Evolutionary conservation across 1,140 invertebrate genomes (phyloP), one percentile per base, ranked within the genome.

Genomic region (Nautilus pompilius): DNA sequence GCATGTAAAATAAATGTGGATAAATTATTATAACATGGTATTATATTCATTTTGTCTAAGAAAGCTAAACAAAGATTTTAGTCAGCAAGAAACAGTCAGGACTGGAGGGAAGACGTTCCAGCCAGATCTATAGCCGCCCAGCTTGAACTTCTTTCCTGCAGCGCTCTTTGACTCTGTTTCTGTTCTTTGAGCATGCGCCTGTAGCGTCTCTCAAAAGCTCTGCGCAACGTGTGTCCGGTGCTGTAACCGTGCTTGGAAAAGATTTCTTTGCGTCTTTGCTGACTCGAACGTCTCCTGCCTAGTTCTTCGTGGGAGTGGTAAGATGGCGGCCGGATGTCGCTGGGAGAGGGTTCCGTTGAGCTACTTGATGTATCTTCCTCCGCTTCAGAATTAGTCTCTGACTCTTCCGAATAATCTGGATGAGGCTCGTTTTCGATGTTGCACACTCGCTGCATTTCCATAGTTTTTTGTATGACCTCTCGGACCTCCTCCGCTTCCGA

Each of bases 361-460:
- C 58, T 24, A 15, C 60, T 59, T 15, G 67, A 72, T 15, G 53
- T 30, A 33, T 34, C 53, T 29, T 66, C 60, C n/a, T 65, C 63
- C 30, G 69, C 72, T 17, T 67, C 68, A 22, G 70, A 68, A 4
- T 60, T 54, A 17, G 26, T 28, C 20, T 67, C 66, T 2, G 59
- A 58, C 1, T 55, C 60, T 0, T 62, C 64, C 45, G 72, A 75
- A 49, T 75, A 74, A 30, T 74, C 70, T 1, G 73, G 72, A 15
- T 72, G 69, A 0, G 73, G 72, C 62, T 75, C 75, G 30, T 76
- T 67, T 56, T 75, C 73, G 20, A 75, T 75, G 54, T 76, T 69
- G 24, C 67, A 68, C 6, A 77, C 58, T 58, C 69, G 70, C 56
- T 77, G 75, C 0, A 77, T 67, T 46, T 75, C 69, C 62, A 69